Conservation (phyloP, 2,888 invertebrate species). For the Spodoptera littoralis region DNA sequence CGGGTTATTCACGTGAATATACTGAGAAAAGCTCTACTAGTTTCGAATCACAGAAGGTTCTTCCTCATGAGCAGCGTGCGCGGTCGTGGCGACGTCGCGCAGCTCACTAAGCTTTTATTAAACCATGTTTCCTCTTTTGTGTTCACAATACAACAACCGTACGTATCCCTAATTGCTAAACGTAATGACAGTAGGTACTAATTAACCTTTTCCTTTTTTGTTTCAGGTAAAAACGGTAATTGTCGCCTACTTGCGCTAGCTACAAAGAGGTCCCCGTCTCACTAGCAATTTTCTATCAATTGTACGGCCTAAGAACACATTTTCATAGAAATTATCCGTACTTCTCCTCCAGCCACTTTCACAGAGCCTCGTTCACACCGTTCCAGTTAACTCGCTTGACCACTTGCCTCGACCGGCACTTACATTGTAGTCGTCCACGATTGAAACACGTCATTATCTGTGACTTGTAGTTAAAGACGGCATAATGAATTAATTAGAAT, state of each 20-base stretch:
- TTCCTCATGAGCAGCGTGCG: too few relatives aligned
- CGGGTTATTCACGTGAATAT: too few relatives aligned
- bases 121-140: neutral
- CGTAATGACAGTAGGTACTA: constrained; percentile 12
- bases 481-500: constrained; percentile 56
- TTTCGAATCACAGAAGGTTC: too few relatives aligned
- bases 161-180: neutral
- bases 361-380: constrained; percentile 63
- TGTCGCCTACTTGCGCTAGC: constrained; percentile 8
- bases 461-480: constrained; percentile 46
- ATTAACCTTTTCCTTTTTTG: constrained; percentile 31
- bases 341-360: constrained; percentile 69
- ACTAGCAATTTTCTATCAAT: constrained; percentile 70
- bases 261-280: constrained; percentile 2
- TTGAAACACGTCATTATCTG: constrained; percentile 48
- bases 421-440: constrained; percentile 50
- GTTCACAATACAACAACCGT: constrained; percentile 1
- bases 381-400: constrained; percentile 60
- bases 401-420: constrained; percentile 49
- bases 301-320: constrained; percentile 64
- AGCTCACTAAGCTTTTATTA: too few relatives aligned
- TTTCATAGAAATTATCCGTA: constrained; percentile 74
- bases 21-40: too few relatives aligned
- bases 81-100: too few relatives aligned
- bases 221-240: constrained; percentile 49